A percentile compares a stretch with the other conserved stretches of the same genome.
phyloP scores from a whole-genome alignment of 2,888 invertebrate genomes.

The Acanthosoma haemorrhoidale region DNA sequence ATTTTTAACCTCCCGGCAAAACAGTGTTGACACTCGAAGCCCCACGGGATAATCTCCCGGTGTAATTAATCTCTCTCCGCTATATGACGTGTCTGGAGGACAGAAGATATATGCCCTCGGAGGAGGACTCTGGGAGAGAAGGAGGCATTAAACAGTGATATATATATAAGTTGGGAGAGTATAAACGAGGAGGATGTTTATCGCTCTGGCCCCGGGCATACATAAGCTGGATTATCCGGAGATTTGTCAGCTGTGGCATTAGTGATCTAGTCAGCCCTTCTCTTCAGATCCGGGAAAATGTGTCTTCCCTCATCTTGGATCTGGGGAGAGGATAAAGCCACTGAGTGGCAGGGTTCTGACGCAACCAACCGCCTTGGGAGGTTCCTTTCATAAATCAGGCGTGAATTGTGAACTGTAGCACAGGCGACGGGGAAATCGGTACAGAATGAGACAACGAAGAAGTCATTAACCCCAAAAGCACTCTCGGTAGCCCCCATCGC shows the following conservation, averaged over 20 bases:
- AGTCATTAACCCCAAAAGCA: too few species aligned
- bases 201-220: neutral
- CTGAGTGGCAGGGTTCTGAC: too few species aligned
- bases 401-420: too few species aligned
- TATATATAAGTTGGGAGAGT: neutral
- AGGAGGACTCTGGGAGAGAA: neutral
- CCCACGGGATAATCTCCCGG: neutral
- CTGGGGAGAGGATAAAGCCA: too few species aligned
- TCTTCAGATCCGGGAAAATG: too few species aligned
- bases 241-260: neutral
- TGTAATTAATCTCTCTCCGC: neutral
- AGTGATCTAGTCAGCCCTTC: too few species aligned
- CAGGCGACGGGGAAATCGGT: too few species aligned
- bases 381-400: too few species aligned
- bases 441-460: too few species aligned
- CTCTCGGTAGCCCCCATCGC: too few species aligned
- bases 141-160: conserved; percentile 1
- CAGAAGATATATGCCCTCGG: neutral
- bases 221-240: conserved; percentile 1
- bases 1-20: neutral
- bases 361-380: too few species aligned
- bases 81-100: neutral
- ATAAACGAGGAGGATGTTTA: conserved; percentile 11
- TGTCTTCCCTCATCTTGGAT: too few species aligned
- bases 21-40: neutral